Percentiles rank a stretch among this genome's conserved stretches.
Conservation (phyloP, 92 coral and sea anemone genomes). For the Siderastrea siderea region DNA sequence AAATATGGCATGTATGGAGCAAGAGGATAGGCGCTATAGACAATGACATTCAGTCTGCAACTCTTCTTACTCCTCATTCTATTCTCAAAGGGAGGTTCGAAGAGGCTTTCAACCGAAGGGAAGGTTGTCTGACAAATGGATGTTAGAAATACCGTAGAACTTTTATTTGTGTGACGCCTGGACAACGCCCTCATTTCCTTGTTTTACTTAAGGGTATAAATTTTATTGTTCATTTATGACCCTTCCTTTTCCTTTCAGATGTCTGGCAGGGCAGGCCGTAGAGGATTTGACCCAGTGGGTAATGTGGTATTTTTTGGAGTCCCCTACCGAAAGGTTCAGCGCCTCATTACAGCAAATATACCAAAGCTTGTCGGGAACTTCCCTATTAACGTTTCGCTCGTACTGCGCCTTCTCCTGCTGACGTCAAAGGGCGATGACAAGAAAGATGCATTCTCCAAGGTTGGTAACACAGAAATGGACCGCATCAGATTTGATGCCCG, state of each 20-base stretch:
- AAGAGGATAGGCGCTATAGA: too few species aligned
- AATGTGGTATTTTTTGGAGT: slow-evolving; percentile 83
- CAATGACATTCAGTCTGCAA: too few species aligned
- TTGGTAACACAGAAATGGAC: neutral
- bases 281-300: slow-evolving; percentile 82
- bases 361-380: slow-evolving; percentile 83
- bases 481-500: neutral
- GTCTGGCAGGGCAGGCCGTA: slow-evolving; percentile 85
- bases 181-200: too few species aligned
- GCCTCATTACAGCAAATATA: slow-evolving; percentile 76
- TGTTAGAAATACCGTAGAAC: too few species aligned
- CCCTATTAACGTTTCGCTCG: slow-evolving; percentile 75
- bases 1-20: too few species aligned
- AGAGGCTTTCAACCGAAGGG: too few species aligned
- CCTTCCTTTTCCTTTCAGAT: slow-evolving; percentile 46
- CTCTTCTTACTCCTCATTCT: too few species aligned
- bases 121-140: too few species aligned
- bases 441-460: slow-evolving; percentile 40
- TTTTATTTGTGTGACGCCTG: too few species aligned
- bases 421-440: slow-evolving; percentile 55
- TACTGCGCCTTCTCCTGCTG: slow-evolving; percentile 77
- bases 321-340: slow-evolving; percentile 76
- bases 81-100: too few species aligned
- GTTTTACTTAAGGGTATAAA: too few species aligned
- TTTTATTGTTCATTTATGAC: too few species aligned